Evolutionary conservation across 2,113 vertebrate species (phyloP).

Genomic region (Indicator maculatus): DNA sequence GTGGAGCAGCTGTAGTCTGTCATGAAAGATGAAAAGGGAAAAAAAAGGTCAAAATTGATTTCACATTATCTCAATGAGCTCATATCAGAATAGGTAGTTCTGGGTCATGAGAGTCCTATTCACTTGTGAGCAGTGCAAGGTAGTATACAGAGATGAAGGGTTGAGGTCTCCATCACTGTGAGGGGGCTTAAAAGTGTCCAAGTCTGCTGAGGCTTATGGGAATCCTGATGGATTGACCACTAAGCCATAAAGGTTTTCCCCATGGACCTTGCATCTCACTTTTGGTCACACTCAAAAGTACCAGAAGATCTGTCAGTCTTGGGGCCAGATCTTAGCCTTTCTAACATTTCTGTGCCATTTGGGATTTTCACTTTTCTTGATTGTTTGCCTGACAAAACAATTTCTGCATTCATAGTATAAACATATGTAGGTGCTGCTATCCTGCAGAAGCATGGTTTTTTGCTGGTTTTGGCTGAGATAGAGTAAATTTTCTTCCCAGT

Average conservation of each 20-base stretch:
- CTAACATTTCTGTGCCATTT: not conserved
- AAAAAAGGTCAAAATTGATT: not conserved
- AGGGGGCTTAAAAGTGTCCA: not conserved
- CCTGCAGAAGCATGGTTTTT: not conserved
- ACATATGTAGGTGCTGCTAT: not conserved
- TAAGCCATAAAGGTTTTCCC: not conserved
- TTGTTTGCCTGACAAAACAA: not conserved
- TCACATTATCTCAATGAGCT: not conserved
- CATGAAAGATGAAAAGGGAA: not conserved
- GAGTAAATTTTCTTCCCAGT: too few species aligned
- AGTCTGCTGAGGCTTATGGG: not conserved
- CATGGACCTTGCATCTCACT: fast-evolving
- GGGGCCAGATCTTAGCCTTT: not conserved
- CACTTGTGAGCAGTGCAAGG: not conserved
- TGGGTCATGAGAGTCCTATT: not conserved
- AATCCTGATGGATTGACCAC: not conserved
- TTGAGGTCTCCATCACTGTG: not conserved
- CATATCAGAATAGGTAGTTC: not conserved
- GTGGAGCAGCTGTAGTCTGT: not conserved
- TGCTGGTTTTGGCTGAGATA: not conserved
- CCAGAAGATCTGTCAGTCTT: not conserved
- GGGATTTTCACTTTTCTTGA: not conserved
- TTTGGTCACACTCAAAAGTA: not conserved
- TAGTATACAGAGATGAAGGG: not conserved
- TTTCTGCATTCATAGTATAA: not conserved